Evolutionary conservation across 2,888 invertebrate species (phyloP), one percentile per base, ranked within the genome.

Genomic region (Trissolcus brochymenae): DNA sequence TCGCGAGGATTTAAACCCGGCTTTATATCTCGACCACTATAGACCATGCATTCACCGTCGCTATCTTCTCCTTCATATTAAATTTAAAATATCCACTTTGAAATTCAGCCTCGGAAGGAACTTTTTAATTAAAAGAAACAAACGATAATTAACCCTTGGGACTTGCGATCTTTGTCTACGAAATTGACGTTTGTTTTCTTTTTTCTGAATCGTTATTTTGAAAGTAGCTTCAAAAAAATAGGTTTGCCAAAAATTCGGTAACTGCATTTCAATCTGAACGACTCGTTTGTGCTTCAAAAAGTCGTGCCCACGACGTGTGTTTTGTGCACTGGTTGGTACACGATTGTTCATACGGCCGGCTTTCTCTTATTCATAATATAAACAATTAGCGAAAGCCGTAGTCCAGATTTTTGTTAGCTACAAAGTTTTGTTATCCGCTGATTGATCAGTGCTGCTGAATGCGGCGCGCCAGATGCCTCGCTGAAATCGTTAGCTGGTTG

Each of bases 301-400:
- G 46, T 71, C 51, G 60, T 53, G 46, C 54, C 25, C 25, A 4
- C 6, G 25, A 25, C 6, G 25, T 4, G 25, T 25, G 25, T 25
- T 25, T 25, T 25, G 25, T 25, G 25, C 25, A 25, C 4, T 4
- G 50, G 41, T 54, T 41, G 29, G 25, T 21, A 35, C 35, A 16
- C 43, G 19, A 67, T 66, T 46, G 64, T 65, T 53, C 60, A n/a
- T 29, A 50, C 43, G 14, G 55, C 19, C 35, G 35, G 66, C 73
- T 74, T 74, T 74, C 67, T 62, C 73, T 67, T 67, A 62, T 62
- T 61, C 66, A 73, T 57, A 73, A 66, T 73, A 35, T 35, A 35
- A 35, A 35, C 35, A 66, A 73, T 72, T 72, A 72, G 40, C 6
- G 9, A 16, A 17, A 7, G 51, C 41, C 41, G 25, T 35, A 46